Conservation (phyloP, 2,888 invertebrate species). For the Oligia fasciuncula region DNA sequence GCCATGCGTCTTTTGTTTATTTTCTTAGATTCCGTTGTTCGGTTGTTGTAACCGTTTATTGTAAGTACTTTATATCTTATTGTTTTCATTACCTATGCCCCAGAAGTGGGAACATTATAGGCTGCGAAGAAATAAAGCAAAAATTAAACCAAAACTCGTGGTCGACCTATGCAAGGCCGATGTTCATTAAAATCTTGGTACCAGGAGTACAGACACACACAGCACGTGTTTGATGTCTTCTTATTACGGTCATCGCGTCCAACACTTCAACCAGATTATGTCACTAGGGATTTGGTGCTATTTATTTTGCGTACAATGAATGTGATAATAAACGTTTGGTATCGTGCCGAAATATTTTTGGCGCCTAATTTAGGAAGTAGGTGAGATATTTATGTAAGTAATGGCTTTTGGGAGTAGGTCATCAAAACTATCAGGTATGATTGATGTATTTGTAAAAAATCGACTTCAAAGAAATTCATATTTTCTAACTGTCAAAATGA, state of each 20-base stretch:
- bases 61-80: no score
- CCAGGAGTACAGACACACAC: slow-evolving; percentile 32
- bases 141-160: neutral
- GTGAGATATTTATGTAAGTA: slow-evolving; percentile 46
- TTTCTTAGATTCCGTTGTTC: no score
- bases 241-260: slow-evolving; percentile 59
- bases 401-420: slow-evolving; percentile 44
- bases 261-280: slow-evolving; percentile 53
- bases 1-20: no score
- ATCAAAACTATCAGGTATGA: slow-evolving; percentile 32
- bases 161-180: neutral
- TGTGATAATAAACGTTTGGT: slow-evolving; percentile 39
- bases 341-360: slow-evolving; percentile 18
- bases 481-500: slow-evolving; percentile 19
- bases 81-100: no score
- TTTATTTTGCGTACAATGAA: slow-evolving; percentile 38
- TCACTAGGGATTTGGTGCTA: slow-evolving; percentile 51
- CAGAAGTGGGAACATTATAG: neutral
- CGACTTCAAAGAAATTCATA: slow-evolving; percentile 24
- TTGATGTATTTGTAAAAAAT: slow-evolving; percentile 26
- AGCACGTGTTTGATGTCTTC: slow-evolving; percentile 51
- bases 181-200: slow-evolving; percentile 38
- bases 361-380: slow-evolving; percentile 45
- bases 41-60: no score
- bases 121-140: neutral